phyloP scores from a whole-genome alignment of 37 sponge, comb jelly and placozoan species.

The Chondrilla cf. caribensis region DNA sequence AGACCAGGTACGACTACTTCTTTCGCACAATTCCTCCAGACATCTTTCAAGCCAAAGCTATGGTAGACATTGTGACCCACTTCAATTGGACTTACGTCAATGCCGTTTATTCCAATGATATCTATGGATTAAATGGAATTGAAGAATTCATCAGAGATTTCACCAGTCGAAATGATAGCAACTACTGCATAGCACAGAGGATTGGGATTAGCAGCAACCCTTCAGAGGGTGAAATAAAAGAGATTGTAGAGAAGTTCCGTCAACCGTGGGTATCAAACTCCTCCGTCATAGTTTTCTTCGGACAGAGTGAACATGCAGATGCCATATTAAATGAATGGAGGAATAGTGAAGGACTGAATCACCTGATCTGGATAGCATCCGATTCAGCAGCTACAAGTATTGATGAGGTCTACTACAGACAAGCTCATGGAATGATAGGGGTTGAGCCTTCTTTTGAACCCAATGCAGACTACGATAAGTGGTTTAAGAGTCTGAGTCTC shows the following conservation, averaged over 20 bases:
- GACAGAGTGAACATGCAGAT: neutral
- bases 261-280: neutral
- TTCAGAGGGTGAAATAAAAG: neutral
- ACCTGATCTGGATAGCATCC: neutral
- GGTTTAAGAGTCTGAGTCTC: neutral
- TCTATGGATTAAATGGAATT: conserved; percentile 7
- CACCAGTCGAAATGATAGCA: neutral
- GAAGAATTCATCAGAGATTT: neutral
- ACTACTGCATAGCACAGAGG: neutral
- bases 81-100: conserved; percentile 15
- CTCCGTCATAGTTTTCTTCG: neutral
- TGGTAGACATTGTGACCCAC: neutral
- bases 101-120: neutral
- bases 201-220: neutral
- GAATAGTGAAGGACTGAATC: neutral
- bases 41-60: neutral
- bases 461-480: neutral
- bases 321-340: neutral
- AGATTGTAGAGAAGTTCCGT: neutral
- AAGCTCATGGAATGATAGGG: conserved; percentile 1
- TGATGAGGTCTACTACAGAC: neutral
- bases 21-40: conserved; percentile 6
- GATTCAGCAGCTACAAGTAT: neutral
- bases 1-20: neutral
- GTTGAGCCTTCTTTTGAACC: neutral